Conservation (phyloP, 2,113 vertebrate genomes). For the Phyllostomus discolor region DNA sequence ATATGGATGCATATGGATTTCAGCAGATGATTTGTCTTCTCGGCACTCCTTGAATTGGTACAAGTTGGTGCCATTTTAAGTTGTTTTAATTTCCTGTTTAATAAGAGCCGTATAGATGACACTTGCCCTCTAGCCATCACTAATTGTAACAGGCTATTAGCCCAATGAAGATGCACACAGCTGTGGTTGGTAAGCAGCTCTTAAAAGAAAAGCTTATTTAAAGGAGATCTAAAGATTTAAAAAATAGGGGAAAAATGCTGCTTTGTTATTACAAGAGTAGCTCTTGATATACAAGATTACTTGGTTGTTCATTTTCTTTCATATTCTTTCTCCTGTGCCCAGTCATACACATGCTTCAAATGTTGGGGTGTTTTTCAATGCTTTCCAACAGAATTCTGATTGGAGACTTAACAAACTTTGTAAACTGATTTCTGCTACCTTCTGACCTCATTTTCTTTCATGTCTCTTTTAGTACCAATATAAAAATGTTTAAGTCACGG, state of each 20-base stretch:
- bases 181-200: neutral
- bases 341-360: neutral
- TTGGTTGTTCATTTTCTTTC: neutral
- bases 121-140: neutral
- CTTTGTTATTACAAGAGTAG: neutral
- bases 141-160: neutral
- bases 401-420: neutral
- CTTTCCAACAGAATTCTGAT: neutral
- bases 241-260: neutral
- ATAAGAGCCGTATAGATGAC: neutral
- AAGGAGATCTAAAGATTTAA: neutral
- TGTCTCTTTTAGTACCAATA: neutral
- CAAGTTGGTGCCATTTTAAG: neutral
- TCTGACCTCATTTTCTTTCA: neutral
- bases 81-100: neutral
- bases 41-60: neutral
- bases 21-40: neutral
- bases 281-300: neutral
- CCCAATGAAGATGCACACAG: neutral
- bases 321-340: neutral
- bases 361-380: neutral
- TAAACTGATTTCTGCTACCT: neutral
- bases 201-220: neutral
- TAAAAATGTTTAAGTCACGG: neutral
- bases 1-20: neutral